phyloP scores from a whole-genome alignment of 2,888 invertebrate genomes.

The Amphipoea lucens region DNA sequence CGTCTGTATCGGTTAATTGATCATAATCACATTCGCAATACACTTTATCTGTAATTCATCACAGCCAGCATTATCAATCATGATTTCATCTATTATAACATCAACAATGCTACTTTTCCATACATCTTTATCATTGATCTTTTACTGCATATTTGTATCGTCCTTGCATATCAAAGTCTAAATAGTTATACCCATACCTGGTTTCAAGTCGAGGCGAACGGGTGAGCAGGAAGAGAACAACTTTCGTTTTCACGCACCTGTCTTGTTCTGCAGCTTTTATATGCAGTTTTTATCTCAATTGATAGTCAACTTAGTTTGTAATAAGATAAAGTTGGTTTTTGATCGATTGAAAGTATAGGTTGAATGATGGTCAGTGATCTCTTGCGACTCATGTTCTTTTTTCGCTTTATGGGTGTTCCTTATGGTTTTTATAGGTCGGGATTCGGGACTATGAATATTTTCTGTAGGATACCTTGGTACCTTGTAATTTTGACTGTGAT shows the following conservation, averaged over 20 bases:
- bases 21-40: not conserved
- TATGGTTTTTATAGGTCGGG: slow-evolving; percentile 13
- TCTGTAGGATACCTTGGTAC: not conserved
- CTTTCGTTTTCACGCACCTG: slow-evolving; percentile 90
- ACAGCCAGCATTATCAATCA: slow-evolving; percentile 9
- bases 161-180: slow-evolving; percentile 74
- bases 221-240: slow-evolving; percentile 89
- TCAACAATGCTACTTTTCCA: slow-evolving; percentile 41
- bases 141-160: slow-evolving; percentile 63
- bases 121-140: slow-evolving; percentile 62
- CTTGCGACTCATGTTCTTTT: slow-evolving; percentile 60
- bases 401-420: slow-evolving; percentile 54
- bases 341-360: slow-evolving; percentile 24
- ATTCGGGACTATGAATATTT: slow-evolving; percentile 6
- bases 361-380: slow-evolving; percentile 62
- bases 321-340: slow-evolving; percentile 48
- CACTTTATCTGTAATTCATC: slow-evolving; percentile 13
- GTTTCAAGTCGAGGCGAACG: slow-evolving; percentile 83
- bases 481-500: not conserved
- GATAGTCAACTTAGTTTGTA: slow-evolving; percentile 69
- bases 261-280: slow-evolving; percentile 84
- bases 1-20: not conserved
- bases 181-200: slow-evolving; percentile 74
- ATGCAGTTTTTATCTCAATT: slow-evolving; percentile 68
- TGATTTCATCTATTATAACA: slow-evolving; percentile 23